Evolutionary conservation across 1,140 invertebrate genomes (phyloP).

Genomic region (Bombyx mandarina): DNA sequence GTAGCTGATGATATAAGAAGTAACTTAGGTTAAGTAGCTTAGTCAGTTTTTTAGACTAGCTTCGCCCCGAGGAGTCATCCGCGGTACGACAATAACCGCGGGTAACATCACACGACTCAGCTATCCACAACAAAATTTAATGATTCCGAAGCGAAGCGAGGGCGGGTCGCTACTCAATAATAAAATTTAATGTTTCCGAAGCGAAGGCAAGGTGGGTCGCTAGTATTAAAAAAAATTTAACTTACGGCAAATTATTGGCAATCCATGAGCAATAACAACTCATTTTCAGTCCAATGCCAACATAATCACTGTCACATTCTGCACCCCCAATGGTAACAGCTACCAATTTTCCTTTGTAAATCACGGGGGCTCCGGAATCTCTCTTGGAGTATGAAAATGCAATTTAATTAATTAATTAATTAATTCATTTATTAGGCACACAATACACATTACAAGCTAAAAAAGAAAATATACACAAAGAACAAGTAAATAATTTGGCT

Average conservation of each 20-base stretch:
- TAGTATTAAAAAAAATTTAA: background rate
- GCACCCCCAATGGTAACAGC: slow-evolving; percentile 34
- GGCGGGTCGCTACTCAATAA: background rate
- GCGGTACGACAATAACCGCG: too few relatives aligned
- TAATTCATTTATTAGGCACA: background rate
- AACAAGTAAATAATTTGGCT: too few relatives aligned
- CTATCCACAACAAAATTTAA: too few relatives aligned
- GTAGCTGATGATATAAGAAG: too few relatives aligned
- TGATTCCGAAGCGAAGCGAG: too few relatives aligned
- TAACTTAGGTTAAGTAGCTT: too few relatives aligned
- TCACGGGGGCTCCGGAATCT: slow-evolving; percentile 35
- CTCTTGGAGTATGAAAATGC: slow-evolving; percentile 12
- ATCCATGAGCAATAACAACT: slow-evolving; percentile 45
- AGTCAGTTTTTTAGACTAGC: too few relatives aligned
- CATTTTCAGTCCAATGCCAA: slow-evolving; percentile 40
- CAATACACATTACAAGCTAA: too few relatives aligned
- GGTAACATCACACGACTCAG: too few relatives aligned
- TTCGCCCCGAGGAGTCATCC: too few relatives aligned
- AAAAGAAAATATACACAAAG: too few relatives aligned
- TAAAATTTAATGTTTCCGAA: background rate
- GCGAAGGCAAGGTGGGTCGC: background rate
- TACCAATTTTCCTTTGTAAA: slow-evolving; percentile 28
- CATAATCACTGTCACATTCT: slow-evolving; percentile 26
- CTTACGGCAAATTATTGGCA: slow-evolving; percentile 36
- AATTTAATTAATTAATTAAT: background rate